A percentile compares a stretch with the other conserved stretches of the same genome.
phyloP scores from a whole-genome alignment of 1,140 invertebrate genomes.

The Heliothis virescens region DNA sequence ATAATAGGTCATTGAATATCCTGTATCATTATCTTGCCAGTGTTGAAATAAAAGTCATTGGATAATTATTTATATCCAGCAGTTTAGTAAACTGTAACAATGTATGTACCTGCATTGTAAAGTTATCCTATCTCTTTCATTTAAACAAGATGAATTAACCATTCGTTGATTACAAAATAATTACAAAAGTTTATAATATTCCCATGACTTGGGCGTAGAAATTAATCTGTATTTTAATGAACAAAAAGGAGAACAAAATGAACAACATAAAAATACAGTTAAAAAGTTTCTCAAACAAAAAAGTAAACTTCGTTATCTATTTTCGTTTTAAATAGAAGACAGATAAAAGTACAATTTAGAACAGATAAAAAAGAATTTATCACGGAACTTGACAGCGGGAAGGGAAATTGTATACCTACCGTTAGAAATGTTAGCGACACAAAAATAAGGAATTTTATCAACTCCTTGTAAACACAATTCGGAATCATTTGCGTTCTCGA shows the following conservation, averaged over 20 bases:
- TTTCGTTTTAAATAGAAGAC: constrained; percentile 5
- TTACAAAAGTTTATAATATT: background rate
- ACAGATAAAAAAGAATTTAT: constrained; percentile 39
- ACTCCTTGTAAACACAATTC: constrained; percentile 26
- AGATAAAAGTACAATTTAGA: constrained; percentile 33
- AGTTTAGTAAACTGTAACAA: background rate
- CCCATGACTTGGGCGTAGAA: background rate
- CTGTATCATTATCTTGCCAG: too few relatives aligned
- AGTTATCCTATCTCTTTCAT: too few relatives aligned
- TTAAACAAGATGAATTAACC: background rate
- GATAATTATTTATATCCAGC: too few relatives aligned
- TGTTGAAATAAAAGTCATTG: too few relatives aligned
- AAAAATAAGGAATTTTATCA: background rate
- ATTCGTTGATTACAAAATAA: background rate
- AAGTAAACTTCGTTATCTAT: constrained; percentile 30
- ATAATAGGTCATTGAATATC: too few relatives aligned
- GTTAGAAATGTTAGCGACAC: background rate
- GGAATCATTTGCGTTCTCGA: background rate
- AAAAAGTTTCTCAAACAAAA: constrained; percentile 9
- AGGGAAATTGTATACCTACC: background rate
- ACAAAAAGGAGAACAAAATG: constrained; percentile 3
- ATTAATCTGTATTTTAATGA: background rate
- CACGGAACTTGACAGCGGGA: constrained; percentile 11
- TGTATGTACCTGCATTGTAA: too few relatives aligned
- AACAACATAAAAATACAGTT: constrained; percentile 25